Evolutionary conservation across 2,888 invertebrate species (phyloP).

Genomic region (Nomada fucata): DNA sequence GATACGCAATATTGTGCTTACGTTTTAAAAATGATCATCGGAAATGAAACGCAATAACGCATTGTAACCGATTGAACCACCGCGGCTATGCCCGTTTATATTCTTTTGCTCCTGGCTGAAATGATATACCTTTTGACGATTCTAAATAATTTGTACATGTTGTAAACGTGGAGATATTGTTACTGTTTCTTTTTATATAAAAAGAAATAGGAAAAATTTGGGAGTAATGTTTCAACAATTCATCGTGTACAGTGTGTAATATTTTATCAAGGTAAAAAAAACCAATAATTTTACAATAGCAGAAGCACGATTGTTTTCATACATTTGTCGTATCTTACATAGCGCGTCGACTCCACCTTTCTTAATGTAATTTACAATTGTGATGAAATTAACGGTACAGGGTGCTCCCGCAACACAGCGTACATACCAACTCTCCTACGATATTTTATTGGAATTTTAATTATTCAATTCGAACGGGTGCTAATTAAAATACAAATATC

Average conservation of each 20-base stretch:
- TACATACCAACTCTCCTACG: neutral
- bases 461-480: neutral
- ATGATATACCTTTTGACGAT: constrained; percentile 16
- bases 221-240: constrained; percentile 58
- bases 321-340: constrained; percentile 56
- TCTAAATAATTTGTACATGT: constrained; percentile 53
- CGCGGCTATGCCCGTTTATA: too few species aligned
- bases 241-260: constrained; percentile 63
- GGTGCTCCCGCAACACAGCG: constrained; percentile 33
- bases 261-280: constrained; percentile 71
- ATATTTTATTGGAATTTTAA: neutral
- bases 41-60: neutral
- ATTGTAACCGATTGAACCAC: neutral
- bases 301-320: constrained; percentile 58
- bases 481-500: constrained; percentile 6
- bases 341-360: constrained; percentile 39
- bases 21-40: neutral
- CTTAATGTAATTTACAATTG: constrained; percentile 52
- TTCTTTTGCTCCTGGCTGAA: too few species aligned
- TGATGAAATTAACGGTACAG: constrained; percentile 47
- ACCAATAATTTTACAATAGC: constrained; percentile 64
- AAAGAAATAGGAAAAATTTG: constrained; percentile 47
- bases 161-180: constrained; percentile 73
- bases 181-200: constrained; percentile 42
- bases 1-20: constrained; percentile 3